phyloP scores from a whole-genome alignment of 2,888 invertebrate genomes.

The Eugnorisma glareosa region DNA sequence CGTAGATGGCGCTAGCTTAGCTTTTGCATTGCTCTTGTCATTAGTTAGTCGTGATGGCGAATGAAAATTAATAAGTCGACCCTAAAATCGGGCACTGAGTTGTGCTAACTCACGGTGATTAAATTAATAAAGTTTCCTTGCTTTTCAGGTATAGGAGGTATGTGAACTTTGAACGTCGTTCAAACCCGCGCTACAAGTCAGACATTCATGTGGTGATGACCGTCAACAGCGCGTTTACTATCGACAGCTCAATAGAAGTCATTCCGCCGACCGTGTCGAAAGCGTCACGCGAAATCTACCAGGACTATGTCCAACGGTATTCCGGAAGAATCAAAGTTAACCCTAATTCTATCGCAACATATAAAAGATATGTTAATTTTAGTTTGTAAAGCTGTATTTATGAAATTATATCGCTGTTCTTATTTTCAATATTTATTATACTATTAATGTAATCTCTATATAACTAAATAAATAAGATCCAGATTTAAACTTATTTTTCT shows the following conservation, averaged over 20 bases:
- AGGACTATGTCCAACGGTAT: slow-evolving; percentile 91
- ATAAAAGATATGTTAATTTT: slow-evolving; percentile 83
- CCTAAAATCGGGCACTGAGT: no score
- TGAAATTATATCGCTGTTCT: background rate
- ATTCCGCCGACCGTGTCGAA: slow-evolving; percentile 92
- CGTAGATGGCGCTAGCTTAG: slow-evolving; percentile 1
- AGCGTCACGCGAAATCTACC: slow-evolving; percentile 92
- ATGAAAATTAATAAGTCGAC: no score
- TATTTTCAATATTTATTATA: slow-evolving; percentile 6
- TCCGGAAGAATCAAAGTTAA: slow-evolving; percentile 88
- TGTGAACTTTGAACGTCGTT: slow-evolving; percentile 92
- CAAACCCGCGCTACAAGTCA: slow-evolving; percentile 88
- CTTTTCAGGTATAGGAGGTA: slow-evolving; percentile 89
- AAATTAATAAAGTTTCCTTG: background rate
- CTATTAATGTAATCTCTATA: background rate
- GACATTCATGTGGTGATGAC: slow-evolving; percentile 90
- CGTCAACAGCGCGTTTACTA: slow-evolving; percentile 92
- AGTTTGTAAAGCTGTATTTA: slow-evolving; percentile 61
- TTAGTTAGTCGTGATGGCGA: no score
- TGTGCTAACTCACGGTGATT: no score
- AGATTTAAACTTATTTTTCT: background rate
- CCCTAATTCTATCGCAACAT: slow-evolving; percentile 73
- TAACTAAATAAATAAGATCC: slow-evolving; percentile 19
- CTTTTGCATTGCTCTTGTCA: background rate
- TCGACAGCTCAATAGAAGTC: slow-evolving; percentile 92